A percentile compares a stretch with the other conserved stretches of the same genome.
Evolutionary conservation across 2,113 vertebrate species (phyloP).

Genomic region (Raja brachyura): DNA sequence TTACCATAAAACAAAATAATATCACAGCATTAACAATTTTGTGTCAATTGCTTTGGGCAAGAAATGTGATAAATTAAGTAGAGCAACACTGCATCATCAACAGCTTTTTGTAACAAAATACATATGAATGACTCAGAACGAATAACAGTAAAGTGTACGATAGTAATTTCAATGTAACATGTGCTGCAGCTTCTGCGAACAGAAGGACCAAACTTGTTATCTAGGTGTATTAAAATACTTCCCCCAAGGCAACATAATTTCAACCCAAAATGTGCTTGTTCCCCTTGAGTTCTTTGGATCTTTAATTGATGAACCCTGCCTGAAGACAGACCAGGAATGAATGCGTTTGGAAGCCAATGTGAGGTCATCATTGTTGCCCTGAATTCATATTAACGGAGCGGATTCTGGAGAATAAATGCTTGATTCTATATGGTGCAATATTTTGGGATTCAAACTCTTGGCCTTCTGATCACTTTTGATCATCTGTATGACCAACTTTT

Average conservation of each 20-base stretch:
- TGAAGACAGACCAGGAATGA: not conserved
- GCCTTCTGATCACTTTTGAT: not conserved
- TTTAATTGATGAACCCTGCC: slow-evolving; percentile 34
- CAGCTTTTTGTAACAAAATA: not conserved
- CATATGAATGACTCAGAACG: slow-evolving; percentile 36
- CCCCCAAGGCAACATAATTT: slow-evolving; percentile 27
- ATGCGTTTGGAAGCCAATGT: not conserved
- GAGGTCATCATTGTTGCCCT: slow-evolving; percentile 3
- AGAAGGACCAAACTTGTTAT: not conserved
- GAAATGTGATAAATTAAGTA: not conserved
- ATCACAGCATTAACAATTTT: not conserved
- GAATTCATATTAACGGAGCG: not conserved
- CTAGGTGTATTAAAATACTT: slow-evolving; percentile 11
- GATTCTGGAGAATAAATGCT: not conserved
- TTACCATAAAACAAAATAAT: not conserved
- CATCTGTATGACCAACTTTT: not conserved
- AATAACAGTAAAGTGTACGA: slow-evolving; percentile 23
- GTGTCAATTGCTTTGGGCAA: not conserved
- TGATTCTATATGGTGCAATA: not conserved
- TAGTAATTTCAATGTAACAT: slow-evolving; percentile 28
- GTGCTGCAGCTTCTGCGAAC: not conserved
- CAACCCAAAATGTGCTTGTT: not conserved
- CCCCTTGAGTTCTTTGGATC: not conserved
- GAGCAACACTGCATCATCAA: slow-evolving; percentile 10
- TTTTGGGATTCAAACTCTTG: not conserved